A percentile compares a stretch with the other conserved stretches of the same genome.
These are phyloP conservation scores for Andrena dorsata DNA, from an alignment of 2,888 invertebrate species.

Conservation along the genomic window DNA sequence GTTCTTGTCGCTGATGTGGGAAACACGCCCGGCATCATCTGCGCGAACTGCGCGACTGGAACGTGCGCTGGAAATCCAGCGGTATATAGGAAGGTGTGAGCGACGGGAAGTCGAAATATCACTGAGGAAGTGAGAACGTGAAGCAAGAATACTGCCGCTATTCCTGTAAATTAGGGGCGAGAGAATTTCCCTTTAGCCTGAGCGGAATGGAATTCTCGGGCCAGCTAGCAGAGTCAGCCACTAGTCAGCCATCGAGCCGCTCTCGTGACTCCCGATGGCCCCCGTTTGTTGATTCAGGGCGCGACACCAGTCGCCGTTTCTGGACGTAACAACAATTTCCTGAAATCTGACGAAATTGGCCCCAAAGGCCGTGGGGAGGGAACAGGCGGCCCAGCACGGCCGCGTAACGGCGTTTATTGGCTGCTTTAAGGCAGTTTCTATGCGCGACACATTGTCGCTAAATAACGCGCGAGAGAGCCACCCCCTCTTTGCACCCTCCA, in stretches of 20 bases:
- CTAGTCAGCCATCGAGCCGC: slow-evolving; percentile 32
- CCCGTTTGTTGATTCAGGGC: slow-evolving; percentile 81
- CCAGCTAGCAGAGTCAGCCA: neutral
- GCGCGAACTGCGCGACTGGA: too few species aligned
- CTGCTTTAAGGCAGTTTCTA: slow-evolving; percentile 85
- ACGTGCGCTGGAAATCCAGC: too few species aligned
- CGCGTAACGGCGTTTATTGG: slow-evolving; percentile 84
- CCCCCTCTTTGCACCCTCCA: slow-evolving; percentile 35
- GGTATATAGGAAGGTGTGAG: too few species aligned
- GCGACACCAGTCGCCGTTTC: slow-evolving; percentile 78
- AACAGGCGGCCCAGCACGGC: slow-evolving; percentile 67
- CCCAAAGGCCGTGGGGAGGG: slow-evolving; percentile 66
- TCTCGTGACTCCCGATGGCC: slow-evolving; percentile 43
- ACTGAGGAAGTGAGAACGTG: too few species aligned
- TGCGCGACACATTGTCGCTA: slow-evolving; percentile 85
- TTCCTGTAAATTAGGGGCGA: too few species aligned
- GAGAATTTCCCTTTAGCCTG: neutral
- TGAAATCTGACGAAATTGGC: slow-evolving; percentile 85
- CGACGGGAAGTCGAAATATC: too few species aligned
- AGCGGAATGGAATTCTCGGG: neutral
- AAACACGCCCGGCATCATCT: neutral
- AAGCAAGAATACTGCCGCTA: too few species aligned
- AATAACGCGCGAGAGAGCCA: slow-evolving; percentile 79
- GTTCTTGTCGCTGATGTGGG: slow-evolving; percentile 3
- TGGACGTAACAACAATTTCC: slow-evolving; percentile 84